Evolutionary conservation across 2,888 invertebrate genomes (phyloP), one percentile per base, ranked within the genome.

Genomic region (Idaea biselata): DNA sequence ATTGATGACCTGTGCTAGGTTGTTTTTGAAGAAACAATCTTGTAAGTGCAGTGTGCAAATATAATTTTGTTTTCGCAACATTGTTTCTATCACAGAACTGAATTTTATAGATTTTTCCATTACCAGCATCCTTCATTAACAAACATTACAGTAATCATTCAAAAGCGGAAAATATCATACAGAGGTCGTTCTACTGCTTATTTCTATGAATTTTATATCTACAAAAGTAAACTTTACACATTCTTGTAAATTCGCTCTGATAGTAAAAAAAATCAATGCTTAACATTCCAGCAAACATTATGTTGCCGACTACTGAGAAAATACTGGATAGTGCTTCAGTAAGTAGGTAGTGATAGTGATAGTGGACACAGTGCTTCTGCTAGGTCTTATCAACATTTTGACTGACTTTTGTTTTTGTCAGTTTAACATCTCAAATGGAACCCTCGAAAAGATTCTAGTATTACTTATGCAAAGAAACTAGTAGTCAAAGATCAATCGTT

Each of bases 51-150:
- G 5, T 44, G 44, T 44, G 8, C 44, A 44, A n/a, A n/a, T 44
- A 44, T 0, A 44, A 44, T 25, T 25, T 25, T 14, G 44, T 44
- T 14, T 44, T 44, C 7, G 44, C 44, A 14, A 44, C 8, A 14
- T 44, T 44, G 6, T 44, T 44, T 8, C 44, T 44, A 44, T 44
- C 44, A 14, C 44, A 11, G 44, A 44, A 44, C 44, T 14, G 14
- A 44, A 44, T 44, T 44, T 44, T 44, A 44, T 44, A 44, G 44
- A 44, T 44, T 44, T 44, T 44, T 44, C 44, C 44, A 44, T 44
- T 44, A 44, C 8, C 44, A 44, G 14, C 44, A 44, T 44, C 44
- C 44, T 44, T 44, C 44, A 44, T 44, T 44, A 44, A 44, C 44
- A 44, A 44, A 44, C 33, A 33, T 44, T 44, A 44, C 44, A 44